Evolutionary conservation across 2,797 vertebrate genomes (phyloP).

Genomic region (Sebastes nivosus): DNA sequence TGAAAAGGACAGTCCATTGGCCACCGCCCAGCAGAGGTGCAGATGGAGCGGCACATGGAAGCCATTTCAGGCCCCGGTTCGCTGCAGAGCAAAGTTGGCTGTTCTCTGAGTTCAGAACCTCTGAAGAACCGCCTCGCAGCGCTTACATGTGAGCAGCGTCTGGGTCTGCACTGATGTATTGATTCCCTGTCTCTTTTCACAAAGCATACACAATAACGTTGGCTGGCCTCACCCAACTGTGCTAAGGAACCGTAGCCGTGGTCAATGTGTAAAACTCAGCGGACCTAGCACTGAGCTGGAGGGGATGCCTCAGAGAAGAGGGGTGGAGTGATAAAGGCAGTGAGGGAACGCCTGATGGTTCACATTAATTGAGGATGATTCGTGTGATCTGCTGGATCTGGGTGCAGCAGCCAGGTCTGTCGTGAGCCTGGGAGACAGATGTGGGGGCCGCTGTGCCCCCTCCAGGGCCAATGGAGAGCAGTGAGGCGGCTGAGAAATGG

Average conservation of each 20-base stretch:
- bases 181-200: conserved; percentile 75
- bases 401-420: conserved; percentile 75
- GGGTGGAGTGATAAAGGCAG: conserved; percentile 58
- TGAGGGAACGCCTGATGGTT: conserved; percentile 75
- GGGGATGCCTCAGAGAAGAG: conserved; percentile 72
- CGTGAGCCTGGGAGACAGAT: conserved; percentile 83
- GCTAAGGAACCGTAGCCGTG: conserved; percentile 64
- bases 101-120: conserved; percentile 68
- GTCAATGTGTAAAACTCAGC: conserved; percentile 71
- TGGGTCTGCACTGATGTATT: conserved; percentile 69
- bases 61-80: conserved; percentile 71
- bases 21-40: conserved; percentile 73
- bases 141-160: conserved; percentile 65
- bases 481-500: conserved; percentile 78
- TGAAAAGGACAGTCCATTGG: conserved; percentile 74
- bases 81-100: conserved; percentile 51
- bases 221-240: conserved; percentile 60
- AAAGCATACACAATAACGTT: conserved; percentile 65
- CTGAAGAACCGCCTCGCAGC: conserved; percentile 62
- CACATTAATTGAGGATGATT: conserved; percentile 81
- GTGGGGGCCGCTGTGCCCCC: conserved; percentile 77
- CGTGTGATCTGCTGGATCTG: conserved; percentile 76
- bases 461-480: conserved; percentile 72
- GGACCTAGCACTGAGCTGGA: conserved; percentile 62
- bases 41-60: conserved; percentile 80